phyloP scores from a whole-genome alignment of 2,113 vertebrate genomes.

The Oenanthe oenanthe region DNA sequence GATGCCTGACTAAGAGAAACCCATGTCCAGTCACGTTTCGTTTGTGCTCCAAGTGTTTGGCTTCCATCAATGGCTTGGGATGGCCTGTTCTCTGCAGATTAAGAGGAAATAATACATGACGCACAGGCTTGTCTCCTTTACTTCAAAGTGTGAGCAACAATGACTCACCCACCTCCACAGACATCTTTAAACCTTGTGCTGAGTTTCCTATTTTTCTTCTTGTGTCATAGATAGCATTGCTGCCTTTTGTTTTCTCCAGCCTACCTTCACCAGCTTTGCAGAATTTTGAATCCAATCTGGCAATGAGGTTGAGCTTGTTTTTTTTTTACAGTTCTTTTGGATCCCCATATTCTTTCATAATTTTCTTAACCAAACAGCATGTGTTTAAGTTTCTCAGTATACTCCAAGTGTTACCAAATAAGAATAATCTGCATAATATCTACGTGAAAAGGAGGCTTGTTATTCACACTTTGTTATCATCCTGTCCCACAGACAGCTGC shows the following conservation, averaged over 20 bases:
- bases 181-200: slow-evolving; percentile 56
- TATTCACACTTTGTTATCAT: slow-evolving; percentile 58
- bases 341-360: slow-evolving; percentile 34
- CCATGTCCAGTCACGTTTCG: slow-evolving; percentile 54
- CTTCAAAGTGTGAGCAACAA: slow-evolving; percentile 60
- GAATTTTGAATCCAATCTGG: slow-evolving; percentile 51
- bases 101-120: slow-evolving; percentile 56
- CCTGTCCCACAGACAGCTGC: slow-evolving; percentile 58
- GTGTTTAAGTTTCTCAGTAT: slow-evolving; percentile 46
- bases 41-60: slow-evolving; percentile 40
- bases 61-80: slow-evolving; percentile 41
- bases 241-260: slow-evolving; percentile 60
- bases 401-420: slow-evolving; percentile 22
- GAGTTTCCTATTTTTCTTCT: slow-evolving; percentile 51
- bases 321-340: slow-evolving; percentile 6
- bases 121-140: slow-evolving; percentile 54
- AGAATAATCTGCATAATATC: slow-evolving; percentile 64
- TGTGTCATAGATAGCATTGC: slow-evolving; percentile 50
- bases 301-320: background rate
- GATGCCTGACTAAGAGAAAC: slow-evolving; percentile 62
- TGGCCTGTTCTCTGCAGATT: slow-evolving; percentile 48
- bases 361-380: slow-evolving; percentile 42
- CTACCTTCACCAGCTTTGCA: slow-evolving; percentile 25
- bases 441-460: slow-evolving; percentile 32
- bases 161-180: slow-evolving; percentile 70